A percentile compares a stretch with the other conserved stretches of the same genome.
Conservation (phyloP, 2,888 invertebrate species). For the Drosophila planitibia region DNA sequence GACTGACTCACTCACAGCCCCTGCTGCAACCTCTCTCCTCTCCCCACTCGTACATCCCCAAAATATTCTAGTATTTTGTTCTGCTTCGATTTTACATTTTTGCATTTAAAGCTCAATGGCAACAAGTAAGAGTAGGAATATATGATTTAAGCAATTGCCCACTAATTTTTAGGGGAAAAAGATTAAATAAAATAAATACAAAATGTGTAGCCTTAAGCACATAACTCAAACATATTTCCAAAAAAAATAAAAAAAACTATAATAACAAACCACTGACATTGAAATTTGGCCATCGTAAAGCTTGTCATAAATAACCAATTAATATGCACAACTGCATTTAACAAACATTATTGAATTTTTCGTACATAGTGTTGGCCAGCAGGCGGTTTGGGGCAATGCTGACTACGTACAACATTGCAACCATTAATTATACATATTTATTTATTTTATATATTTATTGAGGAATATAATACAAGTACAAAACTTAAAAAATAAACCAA, state of each 20-base stretch:
- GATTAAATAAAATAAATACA: not conserved
- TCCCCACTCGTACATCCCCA: not conserved
- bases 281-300: constrained; percentile 48
- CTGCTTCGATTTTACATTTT: constrained; percentile 35
- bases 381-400: not conserved
- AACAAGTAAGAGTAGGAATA: not conserved
- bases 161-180: not conserved
- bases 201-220: not conserved
- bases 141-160: not conserved
- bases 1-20: constrained; percentile 51
- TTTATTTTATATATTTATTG: not conserved
- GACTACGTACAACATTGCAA: not conserved
- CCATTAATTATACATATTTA: constrained; percentile 53
- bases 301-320: constrained; percentile 75
- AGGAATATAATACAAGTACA: not conserved
- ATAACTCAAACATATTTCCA: not conserved
- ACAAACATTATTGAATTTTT: constrained; percentile 31
- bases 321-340: constrained; percentile 76
- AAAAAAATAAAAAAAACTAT: not conserved
- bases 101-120: constrained; percentile 21
- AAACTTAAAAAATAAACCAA: not conserved
- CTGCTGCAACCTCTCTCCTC: constrained; percentile 8
- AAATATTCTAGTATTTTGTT: constrained; percentile 8
- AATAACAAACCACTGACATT: constrained; percentile 37
- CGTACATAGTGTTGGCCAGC: not conserved